These are phyloP conservation scores for Thera britannica DNA, from an alignment of 2,888 invertebrate species.

Conservation along the genomic window DNA sequence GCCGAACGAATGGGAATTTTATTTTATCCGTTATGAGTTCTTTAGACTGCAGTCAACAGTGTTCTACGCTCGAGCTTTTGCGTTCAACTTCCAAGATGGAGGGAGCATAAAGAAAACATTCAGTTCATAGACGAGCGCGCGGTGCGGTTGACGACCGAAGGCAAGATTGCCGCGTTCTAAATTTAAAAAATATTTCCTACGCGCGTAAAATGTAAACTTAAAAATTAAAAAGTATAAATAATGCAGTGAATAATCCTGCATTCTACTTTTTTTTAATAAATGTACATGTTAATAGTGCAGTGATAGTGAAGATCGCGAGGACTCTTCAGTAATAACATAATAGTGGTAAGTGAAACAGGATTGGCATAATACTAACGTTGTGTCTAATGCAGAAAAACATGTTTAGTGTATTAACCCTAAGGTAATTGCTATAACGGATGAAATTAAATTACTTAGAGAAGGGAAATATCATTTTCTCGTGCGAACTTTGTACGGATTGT, in stretches of 20 bases:
- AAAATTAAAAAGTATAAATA: slow-evolving; percentile 49
- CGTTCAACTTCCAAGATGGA: slow-evolving; percentile 36
- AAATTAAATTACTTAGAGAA: slow-evolving; percentile 28
- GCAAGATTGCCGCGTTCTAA: slow-evolving; percentile 47
- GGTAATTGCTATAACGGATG: slow-evolving; percentile 41
- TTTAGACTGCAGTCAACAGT: slow-evolving; percentile 17
- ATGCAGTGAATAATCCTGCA: slow-evolving; percentile 49
- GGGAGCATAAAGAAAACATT: slow-evolving; percentile 59
- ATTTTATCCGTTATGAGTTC: slow-evolving; percentile 16
- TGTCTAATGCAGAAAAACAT: slow-evolving; percentile 52
- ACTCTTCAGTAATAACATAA: slow-evolving; percentile 51
- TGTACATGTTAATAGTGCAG: slow-evolving; percentile 47
- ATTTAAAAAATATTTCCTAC: slow-evolving; percentile 48
- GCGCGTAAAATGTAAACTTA: slow-evolving; percentile 53
- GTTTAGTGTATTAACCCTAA: slow-evolving; percentile 53
- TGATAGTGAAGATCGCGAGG: slow-evolving; percentile 54
- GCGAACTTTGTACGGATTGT: slow-evolving; percentile 26
- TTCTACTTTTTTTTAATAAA: slow-evolving; percentile 41
- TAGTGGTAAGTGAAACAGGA: slow-evolving; percentile 69
- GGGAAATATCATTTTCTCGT: slow-evolving; percentile 32
- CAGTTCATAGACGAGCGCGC: slow-evolving; percentile 71
- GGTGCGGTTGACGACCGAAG: slow-evolving; percentile 52
- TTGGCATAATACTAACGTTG: slow-evolving; percentile 53
- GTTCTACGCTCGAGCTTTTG: slow-evolving; percentile 33
- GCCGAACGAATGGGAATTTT: not conserved